Evolutionary conservation across 1,140 invertebrate species (phyloP).

Genomic region (Sipha flava): DNA sequence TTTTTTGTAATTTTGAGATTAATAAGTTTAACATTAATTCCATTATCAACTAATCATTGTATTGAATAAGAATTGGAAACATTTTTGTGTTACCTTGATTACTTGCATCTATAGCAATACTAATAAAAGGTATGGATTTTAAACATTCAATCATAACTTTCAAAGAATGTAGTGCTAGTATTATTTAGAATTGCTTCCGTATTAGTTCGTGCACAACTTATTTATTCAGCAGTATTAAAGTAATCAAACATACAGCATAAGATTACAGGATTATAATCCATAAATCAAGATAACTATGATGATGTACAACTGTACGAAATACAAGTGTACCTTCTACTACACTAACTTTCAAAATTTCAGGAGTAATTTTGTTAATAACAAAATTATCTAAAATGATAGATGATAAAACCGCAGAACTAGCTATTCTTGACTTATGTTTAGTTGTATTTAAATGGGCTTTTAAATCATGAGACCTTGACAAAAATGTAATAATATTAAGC

Average conservation of each 20-base stretch:
- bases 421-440: not conserved
- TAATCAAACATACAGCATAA: not conserved
- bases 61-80: not conserved
- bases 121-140: not conserved
- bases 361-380: not conserved
- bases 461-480: not conserved
- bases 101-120: not conserved
- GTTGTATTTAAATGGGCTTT: not conserved
- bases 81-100: not conserved
- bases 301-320: not conserved
- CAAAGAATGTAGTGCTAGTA: not conserved
- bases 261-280: not conserved
- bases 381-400: not conserved
- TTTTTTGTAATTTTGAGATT: not conserved
- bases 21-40: not conserved
- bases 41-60: not conserved
- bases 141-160: not conserved
- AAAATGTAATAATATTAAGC: no score
- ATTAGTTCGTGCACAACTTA: not conserved
- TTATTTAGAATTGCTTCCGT: not conserved
- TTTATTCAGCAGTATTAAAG: not conserved
- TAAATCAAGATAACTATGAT: not conserved
- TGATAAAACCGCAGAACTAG: not conserved
- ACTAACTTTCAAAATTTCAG: not conserved
- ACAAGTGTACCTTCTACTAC: not conserved